Base-by-base conservation (phyloP, 2,888 invertebrate genomes). In the Yponomeuta sedellus region DNA sequence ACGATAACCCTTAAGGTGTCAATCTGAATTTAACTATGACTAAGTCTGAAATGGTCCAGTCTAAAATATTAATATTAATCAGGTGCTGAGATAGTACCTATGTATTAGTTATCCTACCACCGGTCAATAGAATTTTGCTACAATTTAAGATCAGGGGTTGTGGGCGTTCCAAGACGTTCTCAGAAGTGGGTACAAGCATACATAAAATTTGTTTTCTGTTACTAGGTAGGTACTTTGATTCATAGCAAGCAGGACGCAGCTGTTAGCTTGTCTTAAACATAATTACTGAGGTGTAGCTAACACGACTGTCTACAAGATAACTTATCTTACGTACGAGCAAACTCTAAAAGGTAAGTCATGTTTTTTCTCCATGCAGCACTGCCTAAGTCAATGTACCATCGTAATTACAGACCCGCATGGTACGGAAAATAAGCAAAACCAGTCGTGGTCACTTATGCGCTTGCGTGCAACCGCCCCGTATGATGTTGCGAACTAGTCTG, bases 351-450 rank as follows among this genome's bases (percentile, higher is more conserved):
- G 63, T 57, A 57, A 66, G 12, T 62, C 63, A 20, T 56, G 56
- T 66, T 63, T 66, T 66, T 66, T 66, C 40, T 59, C 40, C 65
- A 16, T 59, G 44, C 44, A 52, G 44, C 44, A 52, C 44, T 52
- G 40, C 59, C 56, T 56, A 59, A 65, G 65, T 65, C 59, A 65
- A 59, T 39, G 74, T 72, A 73, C 73, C 71, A 72, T 72, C 70
- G 73, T 81, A 78, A 81, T 81, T 80, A 79, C 59, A 20, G 58
- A 40, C 59, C 65, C 40, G 65, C 74, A 76, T 71, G 73, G 77
- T 77, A 78, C 79, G 81, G 82, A 79, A 81, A 81, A 80, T 66
- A 25, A 66, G 63, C 40, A 19, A 62, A 66, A 63, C 63, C 66
- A 66, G 62, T 66, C 57, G 61, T 28, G 64, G 65, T 66, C 58